A percentile compares a stretch with the other conserved stretches of the same genome.
These are phyloP conservation scores for Diploptera punctata DNA, from an alignment of 2,888 invertebrate species.

Conservation along the genomic window DNA sequence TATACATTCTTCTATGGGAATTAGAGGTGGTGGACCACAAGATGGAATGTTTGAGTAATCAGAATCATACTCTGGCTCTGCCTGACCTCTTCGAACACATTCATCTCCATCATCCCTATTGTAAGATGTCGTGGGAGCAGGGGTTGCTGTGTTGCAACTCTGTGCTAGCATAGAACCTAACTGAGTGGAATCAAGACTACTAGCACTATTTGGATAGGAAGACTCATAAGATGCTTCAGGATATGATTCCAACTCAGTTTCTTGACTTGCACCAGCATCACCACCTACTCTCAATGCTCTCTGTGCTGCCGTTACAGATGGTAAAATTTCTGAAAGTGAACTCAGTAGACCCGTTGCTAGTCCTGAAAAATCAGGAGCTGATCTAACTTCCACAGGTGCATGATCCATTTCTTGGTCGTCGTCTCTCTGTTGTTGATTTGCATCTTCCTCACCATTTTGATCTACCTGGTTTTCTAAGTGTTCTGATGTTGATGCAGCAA, in stretches of 20 bases:
- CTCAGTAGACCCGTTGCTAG: conserved; percentile 22
- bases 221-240: conserved; percentile 10
- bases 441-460: neutral
- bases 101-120: neutral
- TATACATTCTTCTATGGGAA: neutral
- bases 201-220: conserved; percentile 15
- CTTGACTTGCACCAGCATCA: neutral
- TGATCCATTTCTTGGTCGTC: conserved; percentile 14
- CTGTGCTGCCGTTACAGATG: conserved; percentile 21
- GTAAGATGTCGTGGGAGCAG: neutral
- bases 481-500: conserved; percentile 20
- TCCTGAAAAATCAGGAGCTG: conserved; percentile 18
- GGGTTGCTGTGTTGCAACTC: conserved; percentile 22
- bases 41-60: neutral
- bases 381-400: neutral
- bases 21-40: neutral
- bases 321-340: conserved; percentile 33
- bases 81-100: neutral
- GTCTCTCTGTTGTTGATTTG: neutral
- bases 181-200: conserved; percentile 18
- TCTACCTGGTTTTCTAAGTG: neutral
- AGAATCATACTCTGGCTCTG: neutral
- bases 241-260: conserved; percentile 1
- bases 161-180: conserved; percentile 19
- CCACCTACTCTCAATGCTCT: neutral